Evolutionary conservation across 2,113 vertebrate genomes (phyloP), one percentile per base, ranked within the genome.

Genomic region (Corythaeola cristata): DNA sequence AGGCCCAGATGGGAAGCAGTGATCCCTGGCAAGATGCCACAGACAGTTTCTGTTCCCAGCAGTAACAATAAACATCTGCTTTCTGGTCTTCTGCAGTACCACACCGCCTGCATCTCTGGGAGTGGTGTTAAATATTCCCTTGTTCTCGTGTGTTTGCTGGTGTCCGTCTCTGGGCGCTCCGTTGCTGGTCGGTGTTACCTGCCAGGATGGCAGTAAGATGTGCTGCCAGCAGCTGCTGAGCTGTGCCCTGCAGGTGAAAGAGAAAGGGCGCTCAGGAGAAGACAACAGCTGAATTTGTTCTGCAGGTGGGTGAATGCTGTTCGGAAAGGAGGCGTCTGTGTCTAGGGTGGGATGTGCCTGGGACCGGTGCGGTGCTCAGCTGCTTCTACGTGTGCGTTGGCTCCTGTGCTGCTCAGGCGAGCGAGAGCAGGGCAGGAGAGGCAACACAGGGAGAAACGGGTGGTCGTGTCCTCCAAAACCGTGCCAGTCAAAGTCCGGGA

Each of bases 61-160:
- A 69, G 23, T 22, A 32, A 10, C 15, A 37, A 9, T 7, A 27
- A 5, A 53, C 22, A 10, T 30, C 35, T 23, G 16, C 2, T 63
- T 74, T 47, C 62, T 35, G 78, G 37, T 30, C 37, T 15, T 32
- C 33, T 68, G 55, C 9, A 26, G 33, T 28, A n/a, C 28, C 17
- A 4, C 37, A 6, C 35, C 1, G 1, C 9, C 58, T n/a, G 32
- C 12, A 4, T 14, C 3, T 1, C 63, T 30, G 55, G 41, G 8
- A 14, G 18, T 18, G 64, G 27, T 22, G 11, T 39, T 12, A 11
- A 44, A 15, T 13, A 9, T 24, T 53, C 49, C 32, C 26, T 18
- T 33, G 60, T 15, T 72, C 33, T 58, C 21, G 4, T 30, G 22
- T 74, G 28, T 22, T 47, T 64, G 12, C 35, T 20, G 53, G 27